phyloP scores from a whole-genome alignment of 2,888 invertebrate genomes.

The Catocala nupta region DNA sequence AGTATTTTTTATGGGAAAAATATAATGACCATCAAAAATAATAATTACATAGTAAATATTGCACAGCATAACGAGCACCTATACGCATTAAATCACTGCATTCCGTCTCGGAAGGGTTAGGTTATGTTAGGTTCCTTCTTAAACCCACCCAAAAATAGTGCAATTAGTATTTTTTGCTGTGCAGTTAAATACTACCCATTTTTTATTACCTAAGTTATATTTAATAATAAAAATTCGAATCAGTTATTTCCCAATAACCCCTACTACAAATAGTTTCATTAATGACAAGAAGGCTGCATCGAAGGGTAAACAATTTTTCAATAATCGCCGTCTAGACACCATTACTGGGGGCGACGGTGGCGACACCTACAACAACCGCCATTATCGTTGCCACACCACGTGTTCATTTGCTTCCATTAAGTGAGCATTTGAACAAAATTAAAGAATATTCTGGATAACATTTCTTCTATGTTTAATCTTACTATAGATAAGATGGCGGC shows the following conservation, averaged over 20 bases:
- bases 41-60: too few species aligned
- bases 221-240: slow-evolving; percentile 3
- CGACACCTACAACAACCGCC: slow-evolving; percentile 49
- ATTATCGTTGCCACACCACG: slow-evolving; percentile 43
- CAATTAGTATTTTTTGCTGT: too few species aligned
- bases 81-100: too few species aligned
- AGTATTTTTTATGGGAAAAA: too few species aligned
- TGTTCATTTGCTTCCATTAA: slow-evolving; percentile 39
- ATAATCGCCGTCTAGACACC: slow-evolving; percentile 65
- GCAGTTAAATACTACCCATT: too few species aligned
- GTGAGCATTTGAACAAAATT: slow-evolving; percentile 24
- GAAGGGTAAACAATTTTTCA: slow-evolving; percentile 58
- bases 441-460: slow-evolving; percentile 9
- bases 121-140: too few species aligned
- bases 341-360: slow-evolving; percentile 54
- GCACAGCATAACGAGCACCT: too few species aligned
- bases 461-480: too few species aligned
- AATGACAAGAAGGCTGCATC: slow-evolving; percentile 39
- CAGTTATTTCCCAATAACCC: slow-evolving; percentile 24
- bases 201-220: background rate
- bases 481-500: too few species aligned
- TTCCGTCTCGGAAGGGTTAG: too few species aligned
- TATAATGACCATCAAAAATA: too few species aligned
- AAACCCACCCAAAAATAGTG: too few species aligned
- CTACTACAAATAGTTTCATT: slow-evolving; percentile 30